Percentiles rank a stretch among this genome's conserved stretches.
These are phyloP conservation scores for Hirtodrosophila cameraria DNA, from an alignment of 2,888 invertebrate genomes.

Conservation along the genomic window DNA sequence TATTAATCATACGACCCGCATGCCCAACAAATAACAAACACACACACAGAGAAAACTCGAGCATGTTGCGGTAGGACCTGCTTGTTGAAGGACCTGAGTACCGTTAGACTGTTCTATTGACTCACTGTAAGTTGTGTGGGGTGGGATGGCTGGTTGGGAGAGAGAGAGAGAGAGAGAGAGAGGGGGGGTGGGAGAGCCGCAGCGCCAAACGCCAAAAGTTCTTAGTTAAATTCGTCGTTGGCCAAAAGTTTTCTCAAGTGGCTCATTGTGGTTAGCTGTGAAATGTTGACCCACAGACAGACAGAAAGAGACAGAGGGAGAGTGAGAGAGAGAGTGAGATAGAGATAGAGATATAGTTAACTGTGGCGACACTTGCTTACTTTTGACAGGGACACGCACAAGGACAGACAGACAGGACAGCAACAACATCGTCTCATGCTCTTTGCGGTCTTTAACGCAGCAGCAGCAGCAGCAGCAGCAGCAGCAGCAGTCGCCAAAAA, in stretches of 20 bases:
- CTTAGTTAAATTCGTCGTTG: constrained; percentile 72
- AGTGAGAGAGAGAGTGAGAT: not conserved
- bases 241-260: constrained; percentile 70
- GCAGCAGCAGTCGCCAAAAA: constrained; percentile 37
- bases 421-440: constrained; percentile 31
- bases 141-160: not conserved
- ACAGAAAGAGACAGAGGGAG: not conserved
- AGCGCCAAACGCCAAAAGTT: constrained; percentile 76
- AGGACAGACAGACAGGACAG: not conserved
- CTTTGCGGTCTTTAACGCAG: constrained; percentile 63
- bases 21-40: constrained; percentile 49
- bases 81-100: constrained; percentile 21
- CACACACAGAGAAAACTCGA: constrained; percentile 17
- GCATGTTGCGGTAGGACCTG: constrained; percentile 42
- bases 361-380: constrained; percentile 62
- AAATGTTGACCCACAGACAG: constrained; percentile 69
- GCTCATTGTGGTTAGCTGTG: constrained; percentile 72
- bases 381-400: constrained; percentile 58
- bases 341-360: constrained; percentile 35
- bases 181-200: constrained; percentile 28
- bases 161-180: not conserved
- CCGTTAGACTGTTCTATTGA: constrained; percentile 39
- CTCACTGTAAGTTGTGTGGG: constrained; percentile 22
- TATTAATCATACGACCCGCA: constrained; percentile 76
- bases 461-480: too few relatives aligned